These are phyloP conservation scores for Puma concolor DNA, from an alignment of 2,113 vertebrate species.

Conservation along the genomic window DNA sequence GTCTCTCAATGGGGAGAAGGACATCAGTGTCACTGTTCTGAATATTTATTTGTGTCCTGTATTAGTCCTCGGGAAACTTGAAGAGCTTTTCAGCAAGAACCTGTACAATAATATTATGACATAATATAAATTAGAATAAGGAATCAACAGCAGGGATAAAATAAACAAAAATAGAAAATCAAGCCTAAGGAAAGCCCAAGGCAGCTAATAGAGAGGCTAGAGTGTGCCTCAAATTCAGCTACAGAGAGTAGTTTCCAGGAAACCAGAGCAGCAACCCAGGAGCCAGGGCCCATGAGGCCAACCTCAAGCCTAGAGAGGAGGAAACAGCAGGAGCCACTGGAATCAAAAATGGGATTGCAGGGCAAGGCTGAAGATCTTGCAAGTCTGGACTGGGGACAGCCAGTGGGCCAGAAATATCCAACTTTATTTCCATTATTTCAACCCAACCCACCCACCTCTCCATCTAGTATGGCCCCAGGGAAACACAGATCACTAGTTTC, in stretches of 20 bases:
- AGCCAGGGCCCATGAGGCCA: not conserved
- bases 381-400: not conserved
- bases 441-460: not conserved
- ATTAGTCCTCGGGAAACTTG: not conserved
- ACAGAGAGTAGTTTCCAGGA: constrained; percentile 25
- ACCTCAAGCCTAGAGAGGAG: not conserved
- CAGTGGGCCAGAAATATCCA: not conserved
- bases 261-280: not conserved
- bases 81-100: not conserved
- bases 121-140: not conserved
- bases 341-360: not conserved
- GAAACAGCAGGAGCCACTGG: not conserved
- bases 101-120: not conserved
- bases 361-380: not conserved
- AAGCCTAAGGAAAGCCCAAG: not conserved
- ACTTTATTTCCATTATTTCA: not conserved
- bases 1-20: not conserved
- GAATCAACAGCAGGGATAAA: not conserved
- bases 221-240: not conserved
- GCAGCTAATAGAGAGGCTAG: not conserved
- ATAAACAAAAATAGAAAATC: constrained; percentile 37
- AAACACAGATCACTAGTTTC: not conserved
- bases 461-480: not conserved
- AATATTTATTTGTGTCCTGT: not conserved
- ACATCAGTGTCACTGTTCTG: not conserved